These are phyloP conservation scores for Heliconius charithonia DNA, from an alignment of 2,888 invertebrate species.

Conservation along the genomic window DNA sequence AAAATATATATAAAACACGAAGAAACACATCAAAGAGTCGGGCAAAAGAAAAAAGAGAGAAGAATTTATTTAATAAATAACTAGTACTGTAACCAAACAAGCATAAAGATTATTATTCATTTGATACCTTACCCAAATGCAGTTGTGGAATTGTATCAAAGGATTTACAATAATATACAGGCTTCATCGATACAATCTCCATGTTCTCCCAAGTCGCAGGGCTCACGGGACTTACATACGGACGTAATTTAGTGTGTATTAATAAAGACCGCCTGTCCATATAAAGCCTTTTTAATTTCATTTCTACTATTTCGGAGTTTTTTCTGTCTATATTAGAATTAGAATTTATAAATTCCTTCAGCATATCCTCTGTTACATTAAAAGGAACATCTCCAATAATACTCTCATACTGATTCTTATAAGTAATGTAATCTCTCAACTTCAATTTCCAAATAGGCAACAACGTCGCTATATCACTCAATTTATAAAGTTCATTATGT, in stretches of 20 bases:
- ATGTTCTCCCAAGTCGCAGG: constrained; percentile 66
- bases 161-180: constrained; percentile 58
- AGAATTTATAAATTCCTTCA: constrained; percentile 55
- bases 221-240: constrained; percentile 60
- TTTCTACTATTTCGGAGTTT: constrained; percentile 54
- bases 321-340: constrained; percentile 51
- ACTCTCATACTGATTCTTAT: constrained; percentile 62
- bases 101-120: not conserved
- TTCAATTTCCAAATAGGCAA: constrained; percentile 59
- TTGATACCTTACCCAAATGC: constrained; percentile 61
- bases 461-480: constrained; percentile 50
- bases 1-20: not conserved
- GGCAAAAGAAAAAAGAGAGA: no score
- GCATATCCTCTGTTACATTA: constrained; percentile 51
- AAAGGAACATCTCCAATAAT: constrained; percentile 50
- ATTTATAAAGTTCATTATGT: constrained; percentile 50
- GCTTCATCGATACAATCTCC: constrained; percentile 52
- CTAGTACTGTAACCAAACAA: no score
- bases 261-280: constrained; percentile 63
- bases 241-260: constrained; percentile 63
- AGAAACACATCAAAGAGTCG: no score
- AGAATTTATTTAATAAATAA: no score
- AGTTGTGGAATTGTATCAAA: constrained; percentile 52
- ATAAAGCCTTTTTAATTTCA: constrained; percentile 65
- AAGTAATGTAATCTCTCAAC: constrained; percentile 67